Evolutionary conservation across 2,888 invertebrate species (phyloP).

Genomic region (Lasioglossum zephyrum): DNA sequence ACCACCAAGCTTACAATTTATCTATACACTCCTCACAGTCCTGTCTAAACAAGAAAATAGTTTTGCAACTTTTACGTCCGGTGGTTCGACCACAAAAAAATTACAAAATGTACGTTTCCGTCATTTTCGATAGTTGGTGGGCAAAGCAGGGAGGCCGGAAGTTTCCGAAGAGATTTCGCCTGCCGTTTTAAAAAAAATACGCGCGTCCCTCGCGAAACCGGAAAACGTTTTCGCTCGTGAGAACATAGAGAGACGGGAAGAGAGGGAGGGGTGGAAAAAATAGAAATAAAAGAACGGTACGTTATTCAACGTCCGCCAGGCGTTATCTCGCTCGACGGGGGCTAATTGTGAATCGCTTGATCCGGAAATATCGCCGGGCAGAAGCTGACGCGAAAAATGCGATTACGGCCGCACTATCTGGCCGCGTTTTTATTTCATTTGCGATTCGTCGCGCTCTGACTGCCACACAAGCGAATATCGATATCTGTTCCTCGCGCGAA

Average conservation of each 20-base stretch:
- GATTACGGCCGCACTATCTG: slow-evolving; percentile 21
- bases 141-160: not conserved
- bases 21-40: not conserved
- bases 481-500: not conserved
- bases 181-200: not conserved
- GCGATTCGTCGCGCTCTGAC: not conserved
- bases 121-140: not conserved
- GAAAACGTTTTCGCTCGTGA: not conserved
- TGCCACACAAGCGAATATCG: not conserved
- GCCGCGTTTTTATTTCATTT: slow-evolving; percentile 32
- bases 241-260: not conserved
- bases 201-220: not conserved
- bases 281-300: not conserved
- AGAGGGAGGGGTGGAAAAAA: not conserved
- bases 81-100: not conserved
- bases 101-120: not conserved
- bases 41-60: too few species aligned
- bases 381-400: slow-evolving; percentile 24
- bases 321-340: slow-evolving; percentile 4
- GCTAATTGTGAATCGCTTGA: slow-evolving; percentile 31
- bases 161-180: not conserved
- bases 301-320: slow-evolving; percentile 5
- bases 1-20: not conserved
- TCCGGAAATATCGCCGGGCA: slow-evolving; percentile 9
- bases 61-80: not conserved